Percentiles rank a stretch among this genome's conserved stretches.
Conservation (phyloP, 2,113 vertebrate species). For the Etheostoma spectabile region DNA sequence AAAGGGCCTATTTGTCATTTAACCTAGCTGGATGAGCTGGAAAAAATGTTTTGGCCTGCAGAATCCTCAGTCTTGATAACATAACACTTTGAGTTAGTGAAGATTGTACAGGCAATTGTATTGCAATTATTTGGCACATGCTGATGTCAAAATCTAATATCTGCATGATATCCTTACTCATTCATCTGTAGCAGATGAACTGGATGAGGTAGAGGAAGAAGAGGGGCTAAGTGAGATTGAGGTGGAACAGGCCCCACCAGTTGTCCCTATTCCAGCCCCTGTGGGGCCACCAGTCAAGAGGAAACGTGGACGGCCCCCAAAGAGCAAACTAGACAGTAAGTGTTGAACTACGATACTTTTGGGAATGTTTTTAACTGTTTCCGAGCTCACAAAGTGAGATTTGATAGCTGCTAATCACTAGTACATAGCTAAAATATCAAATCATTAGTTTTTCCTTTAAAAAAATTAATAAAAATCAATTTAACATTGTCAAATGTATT, state of each 20-base stretch:
- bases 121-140: not conserved
- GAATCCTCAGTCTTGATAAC: not conserved
- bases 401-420: not conserved
- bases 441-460: not conserved
- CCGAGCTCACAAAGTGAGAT: no score
- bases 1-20: not conserved
- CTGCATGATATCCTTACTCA: not conserved
- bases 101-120: not conserved
- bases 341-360: not conserved
- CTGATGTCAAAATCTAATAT: not conserved
- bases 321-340: conserved; percentile 85
- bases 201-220: conserved; percentile 88
- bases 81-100: not conserved
- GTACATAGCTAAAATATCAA: no score
- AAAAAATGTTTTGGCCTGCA: not conserved
- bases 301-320: conserved; percentile 95
- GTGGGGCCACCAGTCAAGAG: conserved; percentile 93
- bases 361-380: not conserved
- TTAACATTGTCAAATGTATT: not conserved
- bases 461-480: not conserved
- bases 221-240: conserved; percentile 88
- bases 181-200: conserved; percentile 80
- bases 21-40: not conserved
- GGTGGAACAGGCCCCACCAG: conserved; percentile 86
- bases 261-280: conserved; percentile 86